A percentile compares a stretch with the other conserved stretches of the same genome.
Conservation (phyloP, 2,888 invertebrate genomes). For the Argyresthia goedartella region DNA sequence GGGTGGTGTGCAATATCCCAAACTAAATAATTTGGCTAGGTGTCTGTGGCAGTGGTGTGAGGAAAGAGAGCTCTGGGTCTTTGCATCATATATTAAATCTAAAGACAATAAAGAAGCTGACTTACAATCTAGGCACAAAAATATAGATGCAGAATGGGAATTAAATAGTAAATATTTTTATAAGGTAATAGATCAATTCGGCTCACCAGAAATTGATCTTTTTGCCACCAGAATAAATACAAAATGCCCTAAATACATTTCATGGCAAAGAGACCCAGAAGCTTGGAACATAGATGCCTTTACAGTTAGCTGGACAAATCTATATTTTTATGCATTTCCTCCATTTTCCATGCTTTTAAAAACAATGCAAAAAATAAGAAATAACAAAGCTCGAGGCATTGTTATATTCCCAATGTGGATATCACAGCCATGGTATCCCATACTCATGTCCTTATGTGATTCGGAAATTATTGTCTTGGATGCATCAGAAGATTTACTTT, state of each 20-base stretch:
- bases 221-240: not conserved
- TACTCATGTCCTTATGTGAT: not conserved
- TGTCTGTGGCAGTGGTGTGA: slow-evolving; percentile 7
- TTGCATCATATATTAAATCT: slow-evolving; percentile 4
- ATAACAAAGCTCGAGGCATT: slow-evolving; percentile 9
- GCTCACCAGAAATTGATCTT: not conserved
- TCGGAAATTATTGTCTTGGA: slow-evolving; percentile 2
- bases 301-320: not conserved
- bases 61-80: not conserved
- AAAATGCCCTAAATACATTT: not conserved
- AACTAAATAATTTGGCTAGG: not conserved
- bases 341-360: slow-evolving; percentile 10
- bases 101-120: slow-evolving; percentile 3
- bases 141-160: slow-evolving; percentile 2
- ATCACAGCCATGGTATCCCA: not conserved
- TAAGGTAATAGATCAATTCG: not conserved
- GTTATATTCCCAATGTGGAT: slow-evolving; percentile 7
- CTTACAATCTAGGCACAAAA: not conserved
- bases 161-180: not conserved
- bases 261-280: not conserved
- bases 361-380: slow-evolving; percentile 9
- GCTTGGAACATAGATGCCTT: not conserved
- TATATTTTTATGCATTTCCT: slow-evolving; percentile 12
- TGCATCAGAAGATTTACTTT: slow-evolving; percentile 9
- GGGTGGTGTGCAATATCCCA: slow-evolving; percentile 4